Base-by-base conservation (phyloP, 2,113 vertebrate species). In the Oxyura jamaicensis region DNA sequence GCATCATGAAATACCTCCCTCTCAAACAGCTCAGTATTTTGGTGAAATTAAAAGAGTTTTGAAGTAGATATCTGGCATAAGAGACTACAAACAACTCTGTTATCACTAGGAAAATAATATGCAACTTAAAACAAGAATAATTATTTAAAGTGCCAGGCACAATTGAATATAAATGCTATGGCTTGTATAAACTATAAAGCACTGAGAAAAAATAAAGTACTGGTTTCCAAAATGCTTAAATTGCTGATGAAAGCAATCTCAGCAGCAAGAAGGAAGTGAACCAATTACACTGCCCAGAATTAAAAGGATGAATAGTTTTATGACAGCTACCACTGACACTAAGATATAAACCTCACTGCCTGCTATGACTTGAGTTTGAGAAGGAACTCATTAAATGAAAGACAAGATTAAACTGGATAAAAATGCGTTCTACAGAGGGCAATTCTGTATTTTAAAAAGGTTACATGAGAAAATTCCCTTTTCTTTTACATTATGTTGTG, bases 241-340 rank as follows among this genome's bases (percentile, higher is more conserved):
- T 98, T 97, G 90, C 95, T 92, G 93, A 85, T 83, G 63, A 52
- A 97, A 94, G 82, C 84, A 89, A 97, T 78, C 52, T 91, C 78
- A 90, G 85, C 91, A 93, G 31, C 44, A 46, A 85, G n/a, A 72
- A 76, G 44, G 17, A 80, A 79, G 8, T 20, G n/a, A 93, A 78
- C 31, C 97, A 97, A 94, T 92, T 95, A 97, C 67, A 77, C 20
- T 87, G 60, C 68, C 60, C 89, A 48, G 31, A 96, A 95, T 96
- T 94, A 94, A 94, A 95, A 31, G 48, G 77, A 82, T 89, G 56
- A 94, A 59, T 97, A 94, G 94, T 94, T 96, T 97, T 92, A 95
- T 75, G 86, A 94, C 60, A 89, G 86, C 72, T 55, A 77, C 90
- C 76, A 85, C 62, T 83, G 74, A 67, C 73, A 96, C 28, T 75